A percentile compares a stretch with the other conserved stretches of the same genome.
These are phyloP conservation scores for Catocala fraxini DNA, from an alignment of 2,888 invertebrate species.

Conservation along the genomic window DNA sequence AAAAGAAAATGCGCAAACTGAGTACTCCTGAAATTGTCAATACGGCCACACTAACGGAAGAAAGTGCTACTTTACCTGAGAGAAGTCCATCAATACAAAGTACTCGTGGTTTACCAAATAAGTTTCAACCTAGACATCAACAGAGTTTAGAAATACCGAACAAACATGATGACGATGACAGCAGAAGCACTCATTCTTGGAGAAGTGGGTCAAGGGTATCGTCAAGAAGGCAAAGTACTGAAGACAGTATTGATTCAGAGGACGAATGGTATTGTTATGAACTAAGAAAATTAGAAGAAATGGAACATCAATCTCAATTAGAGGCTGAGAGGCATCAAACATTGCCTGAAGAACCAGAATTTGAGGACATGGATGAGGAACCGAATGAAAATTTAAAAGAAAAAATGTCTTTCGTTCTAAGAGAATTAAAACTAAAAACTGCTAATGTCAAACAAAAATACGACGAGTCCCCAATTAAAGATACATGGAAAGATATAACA, in stretches of 20 bases:
- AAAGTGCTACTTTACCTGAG: constrained; percentile 84
- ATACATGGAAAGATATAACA: constrained; percentile 81
- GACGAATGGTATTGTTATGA: constrained; percentile 98
- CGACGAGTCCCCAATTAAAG: constrained; percentile 73
- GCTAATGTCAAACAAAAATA: constrained; percentile 77
- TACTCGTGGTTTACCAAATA: constrained; percentile 86
- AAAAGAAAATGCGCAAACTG: constrained; percentile 68
- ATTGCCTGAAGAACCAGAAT: constrained; percentile 88
- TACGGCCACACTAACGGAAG: constrained; percentile 78
- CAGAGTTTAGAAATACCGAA: constrained; percentile 94
- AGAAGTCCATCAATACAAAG: constrained; percentile 90
- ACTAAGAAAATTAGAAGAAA: constrained; percentile 94
- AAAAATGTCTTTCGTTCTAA: constrained; percentile 93
- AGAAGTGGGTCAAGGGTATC: constrained; percentile 95
- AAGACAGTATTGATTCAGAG: constrained; percentile 97
- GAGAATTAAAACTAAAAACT: constrained; percentile 92
- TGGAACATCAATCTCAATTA: constrained; percentile 92
- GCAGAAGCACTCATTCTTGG: constrained; percentile 95
- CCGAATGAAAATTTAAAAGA: constrained; percentile 91
- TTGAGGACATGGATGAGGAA: constrained; percentile 83
- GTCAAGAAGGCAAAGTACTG: constrained; percentile 95
- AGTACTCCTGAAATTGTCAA: constrained; percentile 78
- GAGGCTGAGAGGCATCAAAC: constrained; percentile 89
- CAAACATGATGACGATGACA: constrained; percentile 94
- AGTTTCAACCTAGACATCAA: constrained; percentile 90